Percentiles rank a stretch among this genome's conserved stretches.
Evolutionary conservation across 2,888 invertebrate species (phyloP).

Genomic region (Galerucella pusilla): DNA sequence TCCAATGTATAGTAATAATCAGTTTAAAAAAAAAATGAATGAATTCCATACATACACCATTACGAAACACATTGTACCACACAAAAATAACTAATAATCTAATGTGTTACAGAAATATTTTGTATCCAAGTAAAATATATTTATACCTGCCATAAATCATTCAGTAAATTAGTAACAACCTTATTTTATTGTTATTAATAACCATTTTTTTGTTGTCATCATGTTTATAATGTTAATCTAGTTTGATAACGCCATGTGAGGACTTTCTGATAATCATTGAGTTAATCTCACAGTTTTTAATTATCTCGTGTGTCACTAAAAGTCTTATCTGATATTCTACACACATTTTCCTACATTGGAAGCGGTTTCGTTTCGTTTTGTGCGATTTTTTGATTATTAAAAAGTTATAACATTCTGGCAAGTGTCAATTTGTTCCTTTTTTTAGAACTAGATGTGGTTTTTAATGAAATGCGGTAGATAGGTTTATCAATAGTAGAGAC

Average conservation of each 20-base stretch:
- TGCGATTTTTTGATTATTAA: neutral
- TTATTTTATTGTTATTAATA: neutral
- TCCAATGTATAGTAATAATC: no score
- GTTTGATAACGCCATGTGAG: conserved; percentile 4
- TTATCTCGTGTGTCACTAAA: conserved; percentile 1
- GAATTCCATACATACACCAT: no score
- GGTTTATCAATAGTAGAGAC: no score
- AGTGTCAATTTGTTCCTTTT: no score
- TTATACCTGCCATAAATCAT: neutral
- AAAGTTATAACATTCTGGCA: neutral
- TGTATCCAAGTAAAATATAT: neutral
- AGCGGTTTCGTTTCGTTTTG: neutral
- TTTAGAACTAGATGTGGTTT: no score
- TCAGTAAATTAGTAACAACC: neutral
- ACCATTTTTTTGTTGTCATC: neutral
- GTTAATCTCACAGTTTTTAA: conserved; percentile 1
- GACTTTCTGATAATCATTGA: conserved; percentile 13
- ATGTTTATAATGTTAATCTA: conserved; percentile 16
- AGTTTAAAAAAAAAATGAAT: no score
- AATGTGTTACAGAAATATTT: neutral
- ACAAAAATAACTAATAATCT: neutral
- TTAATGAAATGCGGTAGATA: no score
- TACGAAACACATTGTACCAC: neutral
- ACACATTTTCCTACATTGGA: neutral
- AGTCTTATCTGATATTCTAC: neutral